A percentile compares a stretch with the other conserved stretches of the same genome.
These are phyloP conservation scores for Coecobrya sp. DNA, from an alignment of 2,888 invertebrate species.

Conservation along the genomic window DNA sequence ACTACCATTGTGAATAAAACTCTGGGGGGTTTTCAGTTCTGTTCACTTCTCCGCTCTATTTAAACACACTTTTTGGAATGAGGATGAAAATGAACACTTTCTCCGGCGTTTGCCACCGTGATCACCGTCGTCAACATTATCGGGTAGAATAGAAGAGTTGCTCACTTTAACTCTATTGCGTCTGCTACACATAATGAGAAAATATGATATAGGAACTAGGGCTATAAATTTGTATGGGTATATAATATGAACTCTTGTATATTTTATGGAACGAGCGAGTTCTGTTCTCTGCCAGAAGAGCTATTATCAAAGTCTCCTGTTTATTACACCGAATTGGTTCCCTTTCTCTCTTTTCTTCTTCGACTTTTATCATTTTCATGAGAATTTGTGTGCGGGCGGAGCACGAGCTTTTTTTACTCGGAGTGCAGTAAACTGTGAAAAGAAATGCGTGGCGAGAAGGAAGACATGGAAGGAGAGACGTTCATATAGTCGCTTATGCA, in stretches of 20 bases:
- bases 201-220: slow-evolving; percentile 3
- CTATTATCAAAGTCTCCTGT: slow-evolving; percentile 45
- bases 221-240: not conserved
- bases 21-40: slow-evolving; percentile 57
- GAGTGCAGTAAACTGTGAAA: not conserved
- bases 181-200: slow-evolving; percentile 4
- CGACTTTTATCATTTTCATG: slow-evolving; percentile 51
- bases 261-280: not conserved
- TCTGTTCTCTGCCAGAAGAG: not conserved
- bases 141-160: slow-evolving; percentile 20
- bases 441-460: not conserved
- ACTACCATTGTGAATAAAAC: slow-evolving; percentile 54
- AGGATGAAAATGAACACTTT: slow-evolving; percentile 34
- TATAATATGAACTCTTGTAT: not conserved
- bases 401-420: not conserved
- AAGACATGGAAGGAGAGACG: not conserved
- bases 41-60: slow-evolving; percentile 39
- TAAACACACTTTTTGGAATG: not conserved
- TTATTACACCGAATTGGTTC: slow-evolving; percentile 64
- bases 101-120: slow-evolving; percentile 31
- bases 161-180: not conserved
- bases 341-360: slow-evolving; percentile 26
- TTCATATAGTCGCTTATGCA: not conserved
- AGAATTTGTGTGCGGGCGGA: not conserved
- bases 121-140: slow-evolving; percentile 45